These are phyloP conservation scores for Daktulosphaira vitifoliae DNA, from an alignment of 1,140 invertebrate species.

Conservation along the genomic window DNA sequence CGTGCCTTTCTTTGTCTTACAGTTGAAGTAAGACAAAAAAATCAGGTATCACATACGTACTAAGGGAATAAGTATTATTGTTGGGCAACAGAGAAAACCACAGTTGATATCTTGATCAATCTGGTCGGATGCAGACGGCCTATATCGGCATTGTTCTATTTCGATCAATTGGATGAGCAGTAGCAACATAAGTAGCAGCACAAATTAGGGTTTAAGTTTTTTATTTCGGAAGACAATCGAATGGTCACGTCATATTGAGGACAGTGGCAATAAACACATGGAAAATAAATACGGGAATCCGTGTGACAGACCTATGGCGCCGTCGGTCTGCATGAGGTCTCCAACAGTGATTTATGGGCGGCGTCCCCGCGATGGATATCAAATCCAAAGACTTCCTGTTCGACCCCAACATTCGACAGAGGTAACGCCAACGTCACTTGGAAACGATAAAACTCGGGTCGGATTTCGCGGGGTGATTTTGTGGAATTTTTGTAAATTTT, in stretches of 20 bases:
- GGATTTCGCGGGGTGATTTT: constrained; percentile 4
- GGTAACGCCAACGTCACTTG: constrained; percentile 2
- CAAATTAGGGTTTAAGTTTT: constrained; percentile 17
- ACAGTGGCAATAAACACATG: constrained; percentile 7
- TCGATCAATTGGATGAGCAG: too few relatives aligned
- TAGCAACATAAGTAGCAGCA: neutral
- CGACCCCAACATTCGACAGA: neutral
- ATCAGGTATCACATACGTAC: constrained; percentile 4
- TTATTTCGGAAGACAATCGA: neutral
- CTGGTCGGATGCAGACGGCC: neutral
- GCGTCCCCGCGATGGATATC: constrained; percentile 28
- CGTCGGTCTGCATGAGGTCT: constrained; percentile 15
- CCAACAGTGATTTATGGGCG: constrained; percentile 20
- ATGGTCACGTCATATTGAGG: neutral
- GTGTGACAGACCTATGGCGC: constrained; percentile 29
- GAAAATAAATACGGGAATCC: neutral
- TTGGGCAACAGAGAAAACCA: neutral
- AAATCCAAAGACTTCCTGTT: constrained; percentile 25
- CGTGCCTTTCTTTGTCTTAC: too few relatives aligned
- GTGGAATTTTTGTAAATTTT: constrained; percentile 12
- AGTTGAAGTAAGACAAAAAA: neutral
- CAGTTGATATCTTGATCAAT: constrained; percentile 26
- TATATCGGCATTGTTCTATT: constrained; percentile 17
- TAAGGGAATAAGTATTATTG: constrained; percentile 5
- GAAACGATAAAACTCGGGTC: constrained; percentile 29